phyloP scores from a whole-genome alignment of 30 jellyfish, hydroid and myxozoan species.

The Morbakka virulenta region DNA sequence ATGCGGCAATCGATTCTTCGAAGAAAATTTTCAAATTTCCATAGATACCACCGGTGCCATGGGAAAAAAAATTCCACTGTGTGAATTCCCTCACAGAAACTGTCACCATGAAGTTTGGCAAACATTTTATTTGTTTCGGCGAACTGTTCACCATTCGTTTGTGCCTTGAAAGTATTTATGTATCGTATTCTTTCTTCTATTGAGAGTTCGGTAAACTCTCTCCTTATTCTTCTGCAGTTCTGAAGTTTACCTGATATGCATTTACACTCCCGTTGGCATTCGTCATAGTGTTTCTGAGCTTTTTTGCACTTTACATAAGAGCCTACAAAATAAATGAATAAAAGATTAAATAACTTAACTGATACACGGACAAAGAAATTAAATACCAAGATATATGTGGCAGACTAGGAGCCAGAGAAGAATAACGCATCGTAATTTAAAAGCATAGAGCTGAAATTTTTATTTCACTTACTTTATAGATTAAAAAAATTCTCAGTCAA shows the following conservation, averaged over 20 bases:
- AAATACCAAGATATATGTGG: too few species aligned
- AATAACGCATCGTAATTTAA: too few species aligned
- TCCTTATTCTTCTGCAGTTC: slow-evolving; percentile 52
- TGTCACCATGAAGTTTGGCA: slow-evolving; percentile 31
- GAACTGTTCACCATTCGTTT: slow-evolving; percentile 28
- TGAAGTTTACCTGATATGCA: slow-evolving; percentile 43
- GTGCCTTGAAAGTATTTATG: slow-evolving; percentile 36
- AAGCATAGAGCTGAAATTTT: too few species aligned
- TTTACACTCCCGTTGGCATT: slow-evolving; percentile 45
- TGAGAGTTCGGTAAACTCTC: slow-evolving; percentile 56
- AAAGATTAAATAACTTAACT: too few species aligned
- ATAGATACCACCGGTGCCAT: slow-evolving; percentile 90
- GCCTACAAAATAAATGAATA: too few species aligned
- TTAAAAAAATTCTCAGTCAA: too few species aligned
- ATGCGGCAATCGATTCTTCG: slow-evolving; percentile 81
- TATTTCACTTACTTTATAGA: too few species aligned
- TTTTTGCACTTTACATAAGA: too few species aligned
- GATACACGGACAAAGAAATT: too few species aligned
- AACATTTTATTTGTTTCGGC: slow-evolving; percentile 29
- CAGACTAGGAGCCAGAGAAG: too few species aligned
- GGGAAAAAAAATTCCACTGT: slow-evolving; percentile 52
- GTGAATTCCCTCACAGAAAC: slow-evolving; percentile 61
- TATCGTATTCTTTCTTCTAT: slow-evolving; percentile 39
- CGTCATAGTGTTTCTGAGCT: too few species aligned
- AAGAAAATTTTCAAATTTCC: slow-evolving; percentile 68